Conservation (phyloP, 2,797 vertebrate species). For the Semaprochilodus insignis region DNA sequence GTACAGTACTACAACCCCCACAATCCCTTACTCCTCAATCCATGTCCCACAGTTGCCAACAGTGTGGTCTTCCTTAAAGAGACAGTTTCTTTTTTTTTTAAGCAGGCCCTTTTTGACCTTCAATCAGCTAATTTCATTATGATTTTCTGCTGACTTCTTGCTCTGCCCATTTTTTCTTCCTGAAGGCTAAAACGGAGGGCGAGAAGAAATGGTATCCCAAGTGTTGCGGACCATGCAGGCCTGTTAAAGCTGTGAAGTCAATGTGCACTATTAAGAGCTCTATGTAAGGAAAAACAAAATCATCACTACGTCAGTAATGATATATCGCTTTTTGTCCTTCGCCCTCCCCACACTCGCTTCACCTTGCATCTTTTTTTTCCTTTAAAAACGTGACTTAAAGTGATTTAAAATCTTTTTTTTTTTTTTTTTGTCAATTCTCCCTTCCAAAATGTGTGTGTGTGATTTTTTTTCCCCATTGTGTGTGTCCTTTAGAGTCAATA, state of each 20-base stretch:
- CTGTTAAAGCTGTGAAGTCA: slow-evolving; percentile 89
- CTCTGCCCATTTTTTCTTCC: neutral
- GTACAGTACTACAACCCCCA: slow-evolving; percentile 35
- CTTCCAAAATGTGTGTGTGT: slow-evolving; percentile 73
- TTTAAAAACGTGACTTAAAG: slow-evolving; percentile 87
- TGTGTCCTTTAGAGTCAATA: slow-evolving; percentile 92
- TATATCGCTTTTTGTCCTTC: slow-evolving; percentile 72
- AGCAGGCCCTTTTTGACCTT: neutral
- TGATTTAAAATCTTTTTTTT: slow-evolving; percentile 59
- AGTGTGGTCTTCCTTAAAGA: slow-evolving; percentile 86
- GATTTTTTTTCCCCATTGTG: slow-evolving; percentile 39
- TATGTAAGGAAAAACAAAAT: slow-evolving; percentile 79
- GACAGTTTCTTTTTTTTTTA: slow-evolving; percentile 65
- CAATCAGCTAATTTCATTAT: slow-evolving; percentile 54
- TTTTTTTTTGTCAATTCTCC: slow-evolving; percentile 59
- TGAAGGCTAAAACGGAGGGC: slow-evolving; percentile 66
- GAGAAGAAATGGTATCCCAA: neutral
- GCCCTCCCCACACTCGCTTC: slow-evolving; percentile 84
- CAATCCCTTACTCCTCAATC: neutral
- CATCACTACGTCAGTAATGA: slow-evolving; percentile 89
- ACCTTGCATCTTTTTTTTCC: slow-evolving; percentile 82
- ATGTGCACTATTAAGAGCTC: slow-evolving; percentile 87
- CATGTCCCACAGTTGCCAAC: slow-evolving; percentile 61
- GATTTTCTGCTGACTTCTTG: slow-evolving; percentile 84
- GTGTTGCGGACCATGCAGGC: slow-evolving; percentile 78